Evolutionary conservation across 1,140 invertebrate genomes (phyloP), one percentile per base, ranked within the genome.

Genomic region (Macrostomum lignano): DNA sequence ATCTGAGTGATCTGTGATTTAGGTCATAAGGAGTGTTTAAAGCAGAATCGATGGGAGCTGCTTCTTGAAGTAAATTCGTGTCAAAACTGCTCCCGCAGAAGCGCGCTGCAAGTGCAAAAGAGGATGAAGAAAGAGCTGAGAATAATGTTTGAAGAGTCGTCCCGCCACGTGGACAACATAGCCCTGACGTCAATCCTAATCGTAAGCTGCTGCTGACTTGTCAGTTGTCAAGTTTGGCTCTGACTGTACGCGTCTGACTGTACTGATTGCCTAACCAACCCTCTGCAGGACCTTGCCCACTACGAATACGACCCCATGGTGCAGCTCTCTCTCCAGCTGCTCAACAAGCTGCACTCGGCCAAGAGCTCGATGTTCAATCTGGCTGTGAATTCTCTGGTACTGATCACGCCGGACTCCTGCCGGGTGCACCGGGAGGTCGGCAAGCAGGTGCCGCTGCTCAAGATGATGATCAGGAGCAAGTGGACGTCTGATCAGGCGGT

Each of bases 121-220:
- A 41, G 46, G 21, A 43, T 53, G 9, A 26, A 46, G 5, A 41
- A 38, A 35, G 51, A 51, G 28, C 37, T 53, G 21, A 40, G 42
- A 36, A 48, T 47, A 23, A 51, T 53, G 51, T 48, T 51, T 21
- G 38, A 44, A 15, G 31, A 36, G n/a, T n/a, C n/a, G n/a, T n/a
- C n/a, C n/a, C n/a, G n/a, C n/a, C n/a, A n/a, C n/a, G n/a, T n/a
- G n/a, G n/a, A n/a, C n/a, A n/a, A n/a, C n/a, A n/a, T n/a, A n/a
- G n/a, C n/a, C n/a, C n/a, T n/a, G n/a, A n/a, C n/a, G n/a, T n/a
- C n/a, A n/a, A n/a, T n/a, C n/a, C n/a, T n/a, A n/a, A n/a, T n/a
- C n/a, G n/a, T n/a, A n/a, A n/a, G n/a, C n/a, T n/a, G n/a, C n/a
- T n/a, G n/a, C n/a, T n/a, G n/a, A n/a, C n/a, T n/a, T n/a, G n/a